phyloP scores from a whole-genome alignment of 2,113 vertebrate genomes.

The Buteo buteo region DNA sequence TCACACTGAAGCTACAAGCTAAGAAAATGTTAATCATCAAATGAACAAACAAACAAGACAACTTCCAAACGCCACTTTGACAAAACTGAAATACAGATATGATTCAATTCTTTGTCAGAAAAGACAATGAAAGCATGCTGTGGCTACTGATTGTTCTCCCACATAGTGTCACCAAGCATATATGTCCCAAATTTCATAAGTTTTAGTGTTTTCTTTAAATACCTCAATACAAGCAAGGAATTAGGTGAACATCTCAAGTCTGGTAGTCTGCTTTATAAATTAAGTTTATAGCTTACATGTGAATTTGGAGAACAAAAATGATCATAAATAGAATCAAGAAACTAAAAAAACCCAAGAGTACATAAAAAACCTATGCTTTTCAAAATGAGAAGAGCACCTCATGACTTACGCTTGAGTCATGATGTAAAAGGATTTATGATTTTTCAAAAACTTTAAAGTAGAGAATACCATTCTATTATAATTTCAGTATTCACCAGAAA shows the following conservation, averaged over 20 bases:
- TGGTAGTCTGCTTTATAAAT: neutral
- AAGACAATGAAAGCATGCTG: neutral
- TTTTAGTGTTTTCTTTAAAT: neutral
- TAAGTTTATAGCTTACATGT: neutral
- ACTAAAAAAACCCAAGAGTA: neutral
- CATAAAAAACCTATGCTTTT: neutral
- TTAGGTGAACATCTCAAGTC: neutral
- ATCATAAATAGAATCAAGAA: neutral
- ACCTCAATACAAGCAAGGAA: neutral
- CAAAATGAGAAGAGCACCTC: neutral
- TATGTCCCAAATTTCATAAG: neutral
- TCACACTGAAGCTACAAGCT: neutral
- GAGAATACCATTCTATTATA: neutral
- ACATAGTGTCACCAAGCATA: fast-evolving
- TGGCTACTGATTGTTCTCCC: neutral
- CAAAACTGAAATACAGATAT: neutral
- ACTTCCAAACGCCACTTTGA: neutral
- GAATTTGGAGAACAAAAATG: neutral
- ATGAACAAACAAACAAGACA: neutral
- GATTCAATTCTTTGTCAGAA: neutral
- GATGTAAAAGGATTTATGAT: neutral
- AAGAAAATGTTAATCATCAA: neutral
- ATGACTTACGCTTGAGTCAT: neutral
- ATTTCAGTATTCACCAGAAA: neutral
- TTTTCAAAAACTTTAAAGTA: neutral